Conservation (phyloP, 64 coral and sea anemone species). For the Astreopora myriophthalma region DNA sequence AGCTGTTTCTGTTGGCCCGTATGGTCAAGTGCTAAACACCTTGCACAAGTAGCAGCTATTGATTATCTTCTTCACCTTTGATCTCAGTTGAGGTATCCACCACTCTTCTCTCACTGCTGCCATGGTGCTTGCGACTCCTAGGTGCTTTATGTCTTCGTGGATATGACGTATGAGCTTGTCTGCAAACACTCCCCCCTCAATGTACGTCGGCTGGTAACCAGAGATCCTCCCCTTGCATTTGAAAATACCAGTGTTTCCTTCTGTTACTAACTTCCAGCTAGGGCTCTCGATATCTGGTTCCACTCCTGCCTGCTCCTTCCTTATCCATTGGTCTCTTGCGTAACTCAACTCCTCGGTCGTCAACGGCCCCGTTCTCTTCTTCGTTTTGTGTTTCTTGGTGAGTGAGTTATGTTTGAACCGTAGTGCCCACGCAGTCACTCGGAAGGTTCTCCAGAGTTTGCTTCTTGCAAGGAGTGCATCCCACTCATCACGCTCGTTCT, state of each 20-base stretch:
- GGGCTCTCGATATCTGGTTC: slow-evolving; percentile 4
- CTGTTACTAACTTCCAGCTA: slow-evolving; percentile 39
- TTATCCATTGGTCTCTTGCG: slow-evolving; percentile 29
- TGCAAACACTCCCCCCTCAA: slow-evolving; percentile 11
- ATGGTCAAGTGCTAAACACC: slow-evolving; percentile 40
- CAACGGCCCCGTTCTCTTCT: background rate
- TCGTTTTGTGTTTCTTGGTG: background rate
- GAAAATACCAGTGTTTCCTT: slow-evolving; percentile 9
- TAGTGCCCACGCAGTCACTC: slow-evolving; percentile 34
- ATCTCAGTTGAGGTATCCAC: slow-evolving; percentile 75
- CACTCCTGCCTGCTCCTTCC: slow-evolving; percentile 2
- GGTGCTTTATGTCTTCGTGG: slow-evolving; percentile 54
- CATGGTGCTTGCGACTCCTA: slow-evolving; percentile 77
- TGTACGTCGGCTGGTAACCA: slow-evolving; percentile 48
- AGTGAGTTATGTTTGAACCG: slow-evolving; percentile 1
- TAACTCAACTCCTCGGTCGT: slow-evolving; percentile 10
- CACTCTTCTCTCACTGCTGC: slow-evolving; percentile 65
- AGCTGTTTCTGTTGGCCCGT: slow-evolving; percentile 50
- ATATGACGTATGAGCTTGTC: slow-evolving; percentile 68
- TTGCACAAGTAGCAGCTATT: slow-evolving; percentile 61
- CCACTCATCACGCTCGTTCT: slow-evolving; percentile 49
- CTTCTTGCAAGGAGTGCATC: background rate
- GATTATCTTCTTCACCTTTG: slow-evolving; percentile 75
- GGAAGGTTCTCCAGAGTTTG: slow-evolving; percentile 21
- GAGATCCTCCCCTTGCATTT: slow-evolving; percentile 44